These are phyloP conservation scores for Drosophila incognita DNA, from an alignment of 2,888 invertebrate genomes.

Conservation along the genomic window DNA sequence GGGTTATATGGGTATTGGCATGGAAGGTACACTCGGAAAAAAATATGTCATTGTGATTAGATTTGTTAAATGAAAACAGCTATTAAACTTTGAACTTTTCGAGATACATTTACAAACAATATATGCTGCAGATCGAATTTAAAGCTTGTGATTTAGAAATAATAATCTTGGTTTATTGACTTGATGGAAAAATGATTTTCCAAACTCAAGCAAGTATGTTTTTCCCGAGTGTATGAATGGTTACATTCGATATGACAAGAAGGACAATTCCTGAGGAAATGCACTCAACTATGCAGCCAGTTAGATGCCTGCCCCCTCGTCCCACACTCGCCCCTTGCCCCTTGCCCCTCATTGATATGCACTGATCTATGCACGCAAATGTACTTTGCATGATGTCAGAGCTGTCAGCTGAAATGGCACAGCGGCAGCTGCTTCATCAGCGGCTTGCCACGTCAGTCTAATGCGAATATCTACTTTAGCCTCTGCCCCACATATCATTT, in stretches of 20 bases:
- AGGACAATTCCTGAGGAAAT: slow-evolving; percentile 37
- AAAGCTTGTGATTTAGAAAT: background rate
- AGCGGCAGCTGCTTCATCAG: slow-evolving; percentile 48
- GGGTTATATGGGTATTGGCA: background rate
- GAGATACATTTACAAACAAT: background rate
- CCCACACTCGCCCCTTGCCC: background rate
- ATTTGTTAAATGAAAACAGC: background rate
- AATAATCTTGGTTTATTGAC: background rate
- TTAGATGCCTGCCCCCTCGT: slow-evolving; percentile 6
- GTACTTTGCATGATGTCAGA: slow-evolving; percentile 56
- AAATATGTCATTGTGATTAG: too few species aligned
- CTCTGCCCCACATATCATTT: slow-evolving; percentile 49
- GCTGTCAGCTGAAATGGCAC: slow-evolving; percentile 44
- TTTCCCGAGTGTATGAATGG: background rate
- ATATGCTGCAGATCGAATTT: background rate
- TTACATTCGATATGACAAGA: slow-evolving; percentile 17
- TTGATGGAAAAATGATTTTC: background rate
- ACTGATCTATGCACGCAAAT: slow-evolving; percentile 48
- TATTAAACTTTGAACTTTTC: background rate
- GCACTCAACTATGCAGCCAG: slow-evolving; percentile 41
- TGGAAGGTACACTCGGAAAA: slow-evolving; percentile 1
- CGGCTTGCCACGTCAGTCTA: slow-evolving; percentile 43
- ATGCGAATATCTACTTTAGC: slow-evolving; percentile 46
- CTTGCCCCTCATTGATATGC: slow-evolving; percentile 12
- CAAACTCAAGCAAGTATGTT: background rate